phyloP scores from a whole-genome alignment of 2,113 vertebrate species.

The Albula goreensis region DNA sequence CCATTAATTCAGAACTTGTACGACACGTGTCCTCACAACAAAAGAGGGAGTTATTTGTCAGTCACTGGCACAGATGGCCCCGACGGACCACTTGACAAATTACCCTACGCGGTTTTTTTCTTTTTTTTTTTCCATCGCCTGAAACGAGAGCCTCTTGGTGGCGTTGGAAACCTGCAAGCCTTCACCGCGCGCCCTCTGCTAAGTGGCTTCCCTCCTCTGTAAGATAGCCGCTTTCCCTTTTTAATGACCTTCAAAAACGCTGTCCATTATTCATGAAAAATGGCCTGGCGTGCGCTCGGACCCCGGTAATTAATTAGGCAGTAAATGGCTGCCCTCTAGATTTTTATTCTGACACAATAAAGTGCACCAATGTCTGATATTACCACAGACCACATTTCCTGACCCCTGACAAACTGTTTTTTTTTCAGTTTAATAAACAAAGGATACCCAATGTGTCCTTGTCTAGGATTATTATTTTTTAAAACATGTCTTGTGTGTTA shows the following conservation, averaged over 20 bases:
- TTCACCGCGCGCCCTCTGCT: not conserved
- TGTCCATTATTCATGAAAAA: slow-evolving; percentile 7
- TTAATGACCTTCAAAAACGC: not conserved
- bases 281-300: not conserved
- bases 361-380: not conserved
- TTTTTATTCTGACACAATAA: not conserved
- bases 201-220: not conserved
- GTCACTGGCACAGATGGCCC: not conserved
- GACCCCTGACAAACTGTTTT: not conserved
- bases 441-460: not conserved
- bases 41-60: slow-evolving; percentile 4
- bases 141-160: not conserved
- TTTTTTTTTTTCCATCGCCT: not conserved
- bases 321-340: not conserved
- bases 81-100: not conserved
- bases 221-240: not conserved
- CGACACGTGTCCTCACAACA: slow-evolving; percentile 6
- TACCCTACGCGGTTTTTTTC: not conserved
- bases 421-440: not conserved
- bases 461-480: not conserved
- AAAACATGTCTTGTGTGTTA: not conserved
- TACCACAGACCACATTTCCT: not conserved
- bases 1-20: not conserved
- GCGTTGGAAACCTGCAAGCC: not conserved
- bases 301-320: not conserved